Conservation (phyloP, 2,797 vertebrate species). For the Aeoliscus strigatus region DNA sequence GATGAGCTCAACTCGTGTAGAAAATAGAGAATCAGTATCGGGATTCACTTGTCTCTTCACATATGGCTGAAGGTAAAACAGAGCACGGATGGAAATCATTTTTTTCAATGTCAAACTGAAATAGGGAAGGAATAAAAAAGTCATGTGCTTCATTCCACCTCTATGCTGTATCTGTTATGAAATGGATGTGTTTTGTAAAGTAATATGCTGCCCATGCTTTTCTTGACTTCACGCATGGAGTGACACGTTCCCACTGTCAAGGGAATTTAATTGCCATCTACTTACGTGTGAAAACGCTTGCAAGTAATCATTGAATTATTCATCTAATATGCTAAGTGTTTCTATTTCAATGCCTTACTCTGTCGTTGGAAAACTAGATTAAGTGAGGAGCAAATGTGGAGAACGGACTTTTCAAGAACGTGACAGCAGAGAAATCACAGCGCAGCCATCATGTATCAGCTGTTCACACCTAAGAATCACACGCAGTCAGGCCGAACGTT, state of each 20-base stretch:
- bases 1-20: constrained; percentile 37
- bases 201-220: constrained; percentile 20
- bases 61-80: constrained; percentile 11
- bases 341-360: constrained; percentile 59
- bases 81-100: background rate
- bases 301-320: constrained; percentile 65
- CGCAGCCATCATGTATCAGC: constrained; percentile 1
- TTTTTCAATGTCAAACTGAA: background rate
- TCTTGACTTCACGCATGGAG: constrained; percentile 15
- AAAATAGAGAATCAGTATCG: constrained; percentile 21
- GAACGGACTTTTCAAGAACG: constrained; percentile 25
- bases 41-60: constrained; percentile 10
- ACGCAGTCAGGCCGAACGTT: background rate
- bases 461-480: background rate
- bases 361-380: constrained; percentile 40
- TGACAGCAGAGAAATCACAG: constrained; percentile 10
- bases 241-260: constrained; percentile 29
- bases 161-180: no score
- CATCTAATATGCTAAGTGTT: constrained; percentile 64
- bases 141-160: no score
- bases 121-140: background rate
- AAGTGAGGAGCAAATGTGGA: constrained; percentile 51
- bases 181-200: no score
- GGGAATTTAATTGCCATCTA: constrained; percentile 56
- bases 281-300: constrained; percentile 57